Evolutionary conservation across 2,797 vertebrate genomes (phyloP), one percentile per base, ranked within the genome.

Genomic region (Liparis tanakae): DNA sequence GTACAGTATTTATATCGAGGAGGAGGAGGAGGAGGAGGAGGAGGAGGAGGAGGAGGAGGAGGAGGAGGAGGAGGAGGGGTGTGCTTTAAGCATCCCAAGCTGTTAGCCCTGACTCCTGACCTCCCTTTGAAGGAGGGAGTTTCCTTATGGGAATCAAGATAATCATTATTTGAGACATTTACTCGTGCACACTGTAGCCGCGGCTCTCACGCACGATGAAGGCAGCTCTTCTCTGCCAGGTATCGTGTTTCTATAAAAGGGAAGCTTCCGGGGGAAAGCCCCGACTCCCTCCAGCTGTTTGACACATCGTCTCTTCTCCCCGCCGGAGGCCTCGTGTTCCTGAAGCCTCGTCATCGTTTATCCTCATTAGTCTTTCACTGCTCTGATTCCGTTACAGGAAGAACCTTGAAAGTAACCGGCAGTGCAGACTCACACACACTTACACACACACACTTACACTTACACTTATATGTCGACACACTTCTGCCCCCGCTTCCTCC

Each of bases 291-390:
- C 64, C 58, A 83, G 77, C 58, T 81, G 80, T 83, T 86, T 78
- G 78, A 85, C 82, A 85, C 78, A 78, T 85, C 83, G 69, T 67
- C 66, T 78, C 70, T 56, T 78, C 70, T 79, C 81, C 64, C 67
- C 64, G 78, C 78, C 75, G 79, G 73, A 78, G 67, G 80, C 76
- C 41, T 58, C 84, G 66, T 82, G 70, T 83, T 84, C 86, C 79
- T 76, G 83, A 86, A 86, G 82, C 78, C 81, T 87, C 85, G 83
- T 91, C 88, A 92, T 93, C 90, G 92, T 91, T 91, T 88, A 86
- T 79, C 86, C 90, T 93, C 85, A 91, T 94, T 94, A 93, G 86
- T 85, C 84, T 90, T 91, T 93, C 91, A 89, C 79, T 85, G 78
- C 71, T 66, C 76, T 81, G 84, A 88, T 93, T 82, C 36, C 43